Evolutionary conservation across 2,888 invertebrate genomes (phyloP), one percentile per base, ranked within the genome.

Genomic region (Pinctada fucata): DNA sequence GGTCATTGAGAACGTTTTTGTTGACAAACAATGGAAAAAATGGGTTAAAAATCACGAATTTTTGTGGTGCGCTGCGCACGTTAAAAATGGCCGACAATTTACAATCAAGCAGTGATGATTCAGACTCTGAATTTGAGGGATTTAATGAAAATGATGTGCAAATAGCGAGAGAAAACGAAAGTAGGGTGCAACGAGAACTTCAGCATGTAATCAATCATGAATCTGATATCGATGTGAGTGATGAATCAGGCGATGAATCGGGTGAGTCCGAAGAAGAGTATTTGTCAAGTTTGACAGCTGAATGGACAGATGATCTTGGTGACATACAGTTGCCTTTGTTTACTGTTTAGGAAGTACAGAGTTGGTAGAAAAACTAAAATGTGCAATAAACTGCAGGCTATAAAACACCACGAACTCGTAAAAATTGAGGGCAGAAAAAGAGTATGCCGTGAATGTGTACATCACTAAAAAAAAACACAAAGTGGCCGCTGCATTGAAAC

Each of bases 401-500:
- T 72, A 16, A 31, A 31, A 2, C 72, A 72, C 47, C 73, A 74
- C 31, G 50, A 74, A 16, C 31, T 31, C 31, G 31, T 31, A 31
- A 31, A 31, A 31, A 31, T 31, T 31, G 31, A 31, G 31, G 31
- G 73, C 6, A 65, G 73, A 10, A 64, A 65, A 48, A 74, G 51
- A 49, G 47, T 50, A 3, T 74, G 73, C n/a, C n/a, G 50, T n/a
- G 50, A 64, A 49, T 74, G 73, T 16, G 49, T 66, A 1, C 49
- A 6, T 3, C 65, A 74, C 49, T 50, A 66, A 66, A n/a, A 66
- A 13, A 66, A 13, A 64, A 74, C 73, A 8, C 50, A 65, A n/a
- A 74, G 66, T 10, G 66, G 73, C 6, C 10, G 45, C 3, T 31
- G n/a, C 5, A 49, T 74, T 2, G 73, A 74, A 50, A 74, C 73